Percentiles rank a stretch among this genome's conserved stretches.
Evolutionary conservation across 2,797 vertebrate genomes (phyloP).

Genomic region (Ceryle rudis): DNA sequence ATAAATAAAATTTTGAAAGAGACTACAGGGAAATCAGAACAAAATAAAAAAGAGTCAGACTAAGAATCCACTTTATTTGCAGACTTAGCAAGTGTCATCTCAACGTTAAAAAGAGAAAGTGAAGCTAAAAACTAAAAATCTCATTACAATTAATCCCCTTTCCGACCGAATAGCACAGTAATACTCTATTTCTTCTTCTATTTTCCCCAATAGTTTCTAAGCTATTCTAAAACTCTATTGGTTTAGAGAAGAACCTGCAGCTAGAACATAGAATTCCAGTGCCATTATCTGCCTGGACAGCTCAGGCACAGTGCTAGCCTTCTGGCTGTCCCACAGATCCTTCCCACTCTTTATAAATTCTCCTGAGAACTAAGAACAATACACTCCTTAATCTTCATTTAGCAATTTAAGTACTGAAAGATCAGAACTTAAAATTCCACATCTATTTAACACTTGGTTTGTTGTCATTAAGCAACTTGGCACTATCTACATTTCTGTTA

Average conservation of each 20-base stretch:
- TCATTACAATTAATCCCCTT: background rate
- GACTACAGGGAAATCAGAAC: background rate
- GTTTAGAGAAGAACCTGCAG: background rate
- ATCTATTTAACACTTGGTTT: constrained; percentile 63
- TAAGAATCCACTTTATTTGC: background rate
- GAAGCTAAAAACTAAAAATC: background rate
- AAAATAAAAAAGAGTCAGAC: background rate
- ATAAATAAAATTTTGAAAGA: background rate
- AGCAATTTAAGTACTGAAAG: constrained; percentile 6
- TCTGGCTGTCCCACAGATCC: accelerated
- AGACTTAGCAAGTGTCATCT: background rate
- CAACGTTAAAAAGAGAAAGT: background rate
- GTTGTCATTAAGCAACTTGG: constrained; percentile 11
- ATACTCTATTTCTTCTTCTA: background rate
- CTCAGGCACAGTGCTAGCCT: background rate
- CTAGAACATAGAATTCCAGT: background rate
- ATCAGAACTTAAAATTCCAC: constrained; percentile 34
- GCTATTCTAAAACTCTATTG: background rate
- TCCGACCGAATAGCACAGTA: background rate
- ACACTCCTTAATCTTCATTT: constrained; percentile 20
- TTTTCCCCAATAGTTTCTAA: background rate
- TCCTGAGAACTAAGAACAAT: background rate
- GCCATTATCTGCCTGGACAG: background rate
- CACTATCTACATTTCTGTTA: constrained; percentile 11
- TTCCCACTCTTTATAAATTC: background rate